Base-by-base conservation (phyloP, 1,140 invertebrate species). In the Trachymyrmex cornetzi region DNA sequence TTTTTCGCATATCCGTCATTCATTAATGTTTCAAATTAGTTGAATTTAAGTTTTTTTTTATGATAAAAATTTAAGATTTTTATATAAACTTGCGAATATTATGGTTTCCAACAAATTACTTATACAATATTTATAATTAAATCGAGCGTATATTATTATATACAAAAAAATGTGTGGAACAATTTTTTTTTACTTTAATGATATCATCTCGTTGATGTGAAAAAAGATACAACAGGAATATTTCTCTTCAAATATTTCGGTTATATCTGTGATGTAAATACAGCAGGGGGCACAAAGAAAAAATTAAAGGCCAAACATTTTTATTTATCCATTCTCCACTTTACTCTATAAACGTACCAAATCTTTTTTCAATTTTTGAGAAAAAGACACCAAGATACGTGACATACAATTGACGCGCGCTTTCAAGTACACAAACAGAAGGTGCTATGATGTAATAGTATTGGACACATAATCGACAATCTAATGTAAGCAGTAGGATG, bases 141-240 rank as follows among this genome's bases (percentile, higher is more conserved):
- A 11, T 87, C 80, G 91, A 89, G 88, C 16, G 9, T 71, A 50
- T 14, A 38, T 90, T 87, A 90, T 91, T 89, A 91, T 89, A 91
- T 92, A 90, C 93, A 93, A 88, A 87, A 90, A 89, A 86, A 50
- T 50, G 94, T 94, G 86, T 44, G 2, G 38, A 12, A 44, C 38
- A 44, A 38, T 44, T 91, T 93, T 91, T 93, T 94, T 74, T 74
- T 93, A 94, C 89, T 79, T 75, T 74, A 77, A 82, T 92, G 91
- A 92, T 92, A 93, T 93, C 90, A 93, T 90, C 86, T 87, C 72
- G 5, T 59, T 86, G 87, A 53, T 66, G 84, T 69, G 59, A 71
- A 85, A 66, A 91, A 79, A 85, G 69, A 92, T 86, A 80, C 82
- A 67, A 85, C 38, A 69, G 9, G 11, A 44, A 87, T 89, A 88